Conservation (phyloP, 2,797 vertebrate genomes). For the Etheostoma nigrum region DNA sequence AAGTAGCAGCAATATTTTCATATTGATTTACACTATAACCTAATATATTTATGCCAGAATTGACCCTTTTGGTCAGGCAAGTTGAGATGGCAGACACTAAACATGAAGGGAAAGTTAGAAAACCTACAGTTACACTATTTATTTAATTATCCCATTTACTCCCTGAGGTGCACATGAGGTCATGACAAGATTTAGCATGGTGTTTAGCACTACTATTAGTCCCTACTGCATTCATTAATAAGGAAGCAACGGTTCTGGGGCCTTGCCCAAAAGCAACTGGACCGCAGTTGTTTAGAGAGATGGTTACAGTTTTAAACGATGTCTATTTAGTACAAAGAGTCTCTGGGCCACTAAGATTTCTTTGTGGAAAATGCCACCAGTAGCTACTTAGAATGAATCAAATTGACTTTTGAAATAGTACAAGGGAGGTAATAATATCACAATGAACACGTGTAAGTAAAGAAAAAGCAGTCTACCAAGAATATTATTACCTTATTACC, state of each 20-base stretch:
- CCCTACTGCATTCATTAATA: slow-evolving; percentile 1
- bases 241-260: background rate
- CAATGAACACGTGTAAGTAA: background rate
- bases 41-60: slow-evolving; percentile 7
- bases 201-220: slow-evolving; percentile 3
- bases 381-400: background rate
- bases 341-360: background rate
- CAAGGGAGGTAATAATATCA: background rate
- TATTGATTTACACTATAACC: background rate
- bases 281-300: slow-evolving; percentile 9
- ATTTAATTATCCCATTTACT: slow-evolving; percentile 43
- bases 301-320: background rate
- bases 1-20: slow-evolving; percentile 24
- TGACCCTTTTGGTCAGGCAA: background rate
- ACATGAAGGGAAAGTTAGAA: slow-evolving; percentile 6
- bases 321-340: background rate
- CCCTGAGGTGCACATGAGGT: slow-evolving; percentile 48
- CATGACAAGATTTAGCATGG: slow-evolving; percentile 13
- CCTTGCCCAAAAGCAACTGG: slow-evolving; percentile 18
- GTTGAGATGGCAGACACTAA: slow-evolving; percentile 8
- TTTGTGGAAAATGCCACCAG: background rate
- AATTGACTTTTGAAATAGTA: background rate
- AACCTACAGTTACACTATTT: slow-evolving; percentile 19
- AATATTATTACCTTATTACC: background rate
- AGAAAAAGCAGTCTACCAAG: background rate